phyloP scores from a whole-genome alignment of 92 coral and sea anemone genomes.

The Galaxea fascicularis region DNA sequence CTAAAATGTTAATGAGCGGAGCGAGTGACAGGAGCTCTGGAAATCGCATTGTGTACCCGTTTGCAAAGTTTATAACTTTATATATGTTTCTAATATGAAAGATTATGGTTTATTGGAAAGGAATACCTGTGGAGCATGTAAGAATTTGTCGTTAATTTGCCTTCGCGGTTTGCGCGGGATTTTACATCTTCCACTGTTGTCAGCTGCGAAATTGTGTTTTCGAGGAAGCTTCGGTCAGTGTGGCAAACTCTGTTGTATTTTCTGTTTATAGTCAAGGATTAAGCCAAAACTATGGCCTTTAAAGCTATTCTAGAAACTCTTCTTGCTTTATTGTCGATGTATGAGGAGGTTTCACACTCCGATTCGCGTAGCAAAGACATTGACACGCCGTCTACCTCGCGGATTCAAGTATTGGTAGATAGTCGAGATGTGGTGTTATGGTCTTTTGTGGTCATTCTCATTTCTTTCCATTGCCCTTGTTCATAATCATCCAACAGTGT shows the following conservation, averaged over 20 bases:
- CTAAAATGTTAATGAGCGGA: slow-evolving; percentile 96
- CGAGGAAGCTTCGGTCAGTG: slow-evolving; percentile 24
- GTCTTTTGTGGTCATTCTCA: slow-evolving; percentile 11
- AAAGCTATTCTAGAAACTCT: not conserved
- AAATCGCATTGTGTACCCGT: slow-evolving; percentile 78
- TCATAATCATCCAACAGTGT: not conserved
- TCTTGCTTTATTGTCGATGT: slow-evolving; percentile 5
- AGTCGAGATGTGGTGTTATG: slow-evolving; percentile 22
- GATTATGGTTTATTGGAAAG: slow-evolving; percentile 54
- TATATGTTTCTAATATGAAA: slow-evolving; percentile 59
- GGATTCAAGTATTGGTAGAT: not conserved
- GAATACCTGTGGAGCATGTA: slow-evolving; percentile 41
- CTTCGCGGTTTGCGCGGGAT: slow-evolving; percentile 28
- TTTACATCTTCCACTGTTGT: slow-evolving; percentile 21
- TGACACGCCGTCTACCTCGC: slow-evolving; percentile 10
- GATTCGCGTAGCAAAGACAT: not conserved
- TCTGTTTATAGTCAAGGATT: not conserved
- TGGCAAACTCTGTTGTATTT: not conserved
- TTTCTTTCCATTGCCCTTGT: not conserved
- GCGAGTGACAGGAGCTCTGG: slow-evolving; percentile 81
- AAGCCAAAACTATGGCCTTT: not conserved
- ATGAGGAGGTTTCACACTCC: not conserved
- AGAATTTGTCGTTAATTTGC: slow-evolving; percentile 28
- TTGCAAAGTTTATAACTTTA: slow-evolving; percentile 78
- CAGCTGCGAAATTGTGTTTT: slow-evolving; percentile 51